Percentiles rank a stretch among this genome's conserved stretches.
Conservation (phyloP, 2,113 vertebrate species). For the Otus sunia region DNA sequence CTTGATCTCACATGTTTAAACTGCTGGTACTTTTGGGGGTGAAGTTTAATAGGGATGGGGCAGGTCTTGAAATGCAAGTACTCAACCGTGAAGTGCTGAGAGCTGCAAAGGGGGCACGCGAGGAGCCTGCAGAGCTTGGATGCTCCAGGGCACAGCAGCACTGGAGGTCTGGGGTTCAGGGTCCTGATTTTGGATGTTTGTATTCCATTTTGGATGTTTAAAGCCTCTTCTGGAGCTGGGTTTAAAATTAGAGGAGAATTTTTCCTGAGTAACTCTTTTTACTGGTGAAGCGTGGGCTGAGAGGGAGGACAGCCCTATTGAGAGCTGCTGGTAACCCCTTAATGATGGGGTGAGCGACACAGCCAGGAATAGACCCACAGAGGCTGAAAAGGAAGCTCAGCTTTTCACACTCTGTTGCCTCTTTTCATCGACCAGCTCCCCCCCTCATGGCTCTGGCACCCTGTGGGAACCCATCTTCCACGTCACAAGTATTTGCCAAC, state of each 20-base stretch:
- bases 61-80: not conserved
- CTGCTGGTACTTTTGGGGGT: not conserved
- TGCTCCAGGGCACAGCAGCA: not conserved
- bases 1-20: not conserved
- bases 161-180: not conserved
- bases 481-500: not conserved
- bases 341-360: conserved; percentile 40
- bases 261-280: conserved; percentile 31
- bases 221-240: not conserved
- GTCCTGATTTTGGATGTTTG: not conserved
- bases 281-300: conserved; percentile 18
- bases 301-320: conserved; percentile 61
- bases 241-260: conserved; percentile 56
- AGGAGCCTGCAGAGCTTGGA: not conserved
- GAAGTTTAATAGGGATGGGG: not conserved
- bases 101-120: not conserved
- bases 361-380: conserved; percentile 48
- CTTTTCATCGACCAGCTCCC: not conserved
- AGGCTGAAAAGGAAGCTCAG: conserved; percentile 20
- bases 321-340: conserved; percentile 55
- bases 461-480: not conserved
- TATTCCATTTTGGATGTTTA: not conserved
- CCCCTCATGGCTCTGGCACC: not conserved
- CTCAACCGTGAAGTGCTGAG: rapidly evolving
- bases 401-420: conserved; percentile 3